A percentile compares a stretch with the other conserved stretches of the same genome.
phyloP scores from a whole-genome alignment of 2,888 invertebrate species.

The Margaritifera margaritifera region DNA sequence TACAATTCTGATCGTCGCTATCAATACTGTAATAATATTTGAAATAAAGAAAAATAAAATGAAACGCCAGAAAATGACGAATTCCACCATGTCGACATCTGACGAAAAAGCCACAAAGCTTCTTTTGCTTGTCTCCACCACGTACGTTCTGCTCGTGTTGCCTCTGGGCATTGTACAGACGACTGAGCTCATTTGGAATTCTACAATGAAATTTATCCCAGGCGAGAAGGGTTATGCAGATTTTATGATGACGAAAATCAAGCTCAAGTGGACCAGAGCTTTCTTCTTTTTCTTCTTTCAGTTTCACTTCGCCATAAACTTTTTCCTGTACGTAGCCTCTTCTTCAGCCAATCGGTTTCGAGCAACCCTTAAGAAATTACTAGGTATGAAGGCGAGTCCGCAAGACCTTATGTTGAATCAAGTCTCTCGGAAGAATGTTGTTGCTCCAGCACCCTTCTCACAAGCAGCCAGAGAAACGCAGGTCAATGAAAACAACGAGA shows the following conservation, averaged over 20 bases:
- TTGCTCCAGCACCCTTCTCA: constrained; percentile 8
- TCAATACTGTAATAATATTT: constrained; percentile 40
- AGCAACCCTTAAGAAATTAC: constrained; percentile 36
- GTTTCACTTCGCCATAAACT: constrained; percentile 55
- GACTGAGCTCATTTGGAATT: constrained; percentile 51
- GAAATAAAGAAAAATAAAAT: constrained; percentile 35
- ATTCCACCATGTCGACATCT: constrained; percentile 37
- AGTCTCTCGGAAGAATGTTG: constrained; percentile 12
- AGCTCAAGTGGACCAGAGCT: constrained; percentile 52
- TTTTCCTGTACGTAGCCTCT: constrained; percentile 53
- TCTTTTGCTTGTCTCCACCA: constrained; percentile 45
- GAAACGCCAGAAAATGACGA: constrained; percentile 36
- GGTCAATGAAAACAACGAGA: too few relatives aligned
- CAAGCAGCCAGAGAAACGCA: too few relatives aligned
- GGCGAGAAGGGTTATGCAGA: constrained; percentile 31
- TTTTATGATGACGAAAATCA: constrained; percentile 45
- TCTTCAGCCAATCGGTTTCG: constrained; percentile 49
- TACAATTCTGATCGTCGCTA: constrained; percentile 38
- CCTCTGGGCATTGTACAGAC: constrained; percentile 57
- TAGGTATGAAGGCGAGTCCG: constrained; percentile 37
- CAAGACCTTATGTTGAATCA: constrained; percentile 14
- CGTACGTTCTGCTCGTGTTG: constrained; percentile 49
- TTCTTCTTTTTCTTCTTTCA: constrained; percentile 61
- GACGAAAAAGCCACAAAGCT: constrained; percentile 52
- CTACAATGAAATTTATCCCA: constrained; percentile 25